These are phyloP conservation scores for Lasiurus borealis DNA, from an alignment of 2,113 vertebrate genomes.

Conservation along the genomic window DNA sequence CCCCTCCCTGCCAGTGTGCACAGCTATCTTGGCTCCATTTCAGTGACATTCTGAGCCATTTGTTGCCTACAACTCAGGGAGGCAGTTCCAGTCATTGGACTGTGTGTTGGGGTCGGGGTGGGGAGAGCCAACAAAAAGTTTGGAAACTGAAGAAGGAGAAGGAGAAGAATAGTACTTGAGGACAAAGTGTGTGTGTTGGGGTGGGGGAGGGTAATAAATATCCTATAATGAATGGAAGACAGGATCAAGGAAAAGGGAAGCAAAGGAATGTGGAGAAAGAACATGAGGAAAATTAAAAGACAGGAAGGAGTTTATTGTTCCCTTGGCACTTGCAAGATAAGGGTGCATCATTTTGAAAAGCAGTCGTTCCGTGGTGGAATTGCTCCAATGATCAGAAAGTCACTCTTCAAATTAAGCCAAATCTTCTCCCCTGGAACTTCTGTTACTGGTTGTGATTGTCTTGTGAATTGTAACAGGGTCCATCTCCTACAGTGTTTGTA, in stretches of 20 bases:
- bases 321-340: background rate
- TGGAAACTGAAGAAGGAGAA: constrained; percentile 14
- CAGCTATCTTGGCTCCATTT: constrained; percentile 33
- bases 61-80: background rate
- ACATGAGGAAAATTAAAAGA: background rate
- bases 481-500: background rate
- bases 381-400: constrained; percentile 30
- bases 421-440: background rate
- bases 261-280: constrained; percentile 10
- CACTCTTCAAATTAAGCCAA: constrained; percentile 37
- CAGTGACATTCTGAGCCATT: background rate
- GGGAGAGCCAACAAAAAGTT: background rate
- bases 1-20: background rate
- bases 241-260: constrained; percentile 23
- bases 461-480: background rate
- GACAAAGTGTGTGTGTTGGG: background rate
- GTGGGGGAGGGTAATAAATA: background rate
- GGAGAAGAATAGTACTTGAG: background rate
- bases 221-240: background rate
- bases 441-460: background rate
- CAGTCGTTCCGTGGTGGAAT: background rate
- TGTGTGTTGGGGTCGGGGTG: background rate
- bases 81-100: background rate
- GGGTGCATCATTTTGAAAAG: background rate
- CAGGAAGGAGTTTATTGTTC: background rate